Percentiles rank a stretch among this genome's conserved stretches.
Conservation (phyloP, 2,113 vertebrate genomes). For the Prunella fulvescens region DNA sequence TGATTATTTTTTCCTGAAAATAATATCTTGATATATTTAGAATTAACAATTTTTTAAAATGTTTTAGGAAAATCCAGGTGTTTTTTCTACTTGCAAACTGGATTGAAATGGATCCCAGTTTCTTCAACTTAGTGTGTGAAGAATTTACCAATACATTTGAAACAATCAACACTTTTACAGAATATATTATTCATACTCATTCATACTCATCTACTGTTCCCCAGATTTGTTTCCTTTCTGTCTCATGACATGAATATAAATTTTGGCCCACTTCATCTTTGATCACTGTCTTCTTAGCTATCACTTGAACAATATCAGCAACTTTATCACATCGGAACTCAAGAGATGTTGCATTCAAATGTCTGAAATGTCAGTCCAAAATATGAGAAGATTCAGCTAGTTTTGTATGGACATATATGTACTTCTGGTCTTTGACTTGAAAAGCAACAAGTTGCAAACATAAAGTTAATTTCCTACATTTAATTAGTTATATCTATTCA, state of each 20-base stretch:
- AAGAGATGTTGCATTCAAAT: neutral
- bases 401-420: neutral
- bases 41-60: neutral
- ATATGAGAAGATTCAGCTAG: neutral
- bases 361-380: neutral
- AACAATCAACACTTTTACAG: neutral
- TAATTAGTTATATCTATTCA: neutral
- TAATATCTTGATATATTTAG: neutral
- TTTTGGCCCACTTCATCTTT: neutral
- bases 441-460: neutral
- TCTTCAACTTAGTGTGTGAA: neutral
- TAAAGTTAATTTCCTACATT: neutral
- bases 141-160: neutral
- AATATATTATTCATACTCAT: neutral
- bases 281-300: neutral
- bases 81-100: neutral
- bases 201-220: neutral
- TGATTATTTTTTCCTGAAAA: neutral
- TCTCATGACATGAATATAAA: rapidly evolving
- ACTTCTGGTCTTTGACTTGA: neutral
- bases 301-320: neutral
- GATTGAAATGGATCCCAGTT: neutral
- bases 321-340: neutral
- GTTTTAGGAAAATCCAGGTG: neutral
- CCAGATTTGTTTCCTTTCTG: neutral